Base-by-base conservation (phyloP, 2,888 invertebrate genomes). In the Polydrusus pterygomalis region DNA sequence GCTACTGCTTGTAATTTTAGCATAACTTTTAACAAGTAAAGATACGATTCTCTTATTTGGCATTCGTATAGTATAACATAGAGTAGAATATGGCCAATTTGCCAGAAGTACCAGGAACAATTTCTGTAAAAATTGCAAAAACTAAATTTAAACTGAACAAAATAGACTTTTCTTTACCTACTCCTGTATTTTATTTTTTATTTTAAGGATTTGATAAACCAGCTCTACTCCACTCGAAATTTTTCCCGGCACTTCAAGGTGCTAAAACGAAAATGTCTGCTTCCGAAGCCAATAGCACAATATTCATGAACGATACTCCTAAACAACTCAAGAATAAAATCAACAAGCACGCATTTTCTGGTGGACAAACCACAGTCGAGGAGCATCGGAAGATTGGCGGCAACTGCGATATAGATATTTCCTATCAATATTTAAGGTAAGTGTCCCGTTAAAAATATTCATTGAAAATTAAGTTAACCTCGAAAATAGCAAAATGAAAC, bases 191-290 rank as follows among this genome's bases (percentile, higher is more conserved):
- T 30, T n/a, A 20, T 63, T 25, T n/a, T 43, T 20, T 11, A 8
- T 67, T 77, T 74, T 18, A 17, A 77, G 78, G 82, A 90, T 92
- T 87, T 92, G 93, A 15, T 97, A 99, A 87, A 97, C 99, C 70
- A 92, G 98, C 5, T 88, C 97, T 54, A 86, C 96, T 38, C 90
- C 92, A 75, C 98, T 99, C 91, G 88, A 93, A 84, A 34, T 88
- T 88, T 74, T 87, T 88, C 91, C 94, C 81, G 87, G 93, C 78
- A 20, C 87, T 99, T 62, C 99, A 98, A 88, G 99, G 99, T 0
- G 96, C 98, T 0, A 95, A 96, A 85, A 96, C 97, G 20, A 99
- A 99, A 89, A 99, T 99, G 99, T 98, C 98, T 10, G 96, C 98
- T 13, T 97, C 97, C 82, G 98, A 98, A 83, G 90, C 92, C 5